Base-by-base conservation (phyloP, 1,140 invertebrate genomes). In the Sesamia nonagrioides region DNA sequence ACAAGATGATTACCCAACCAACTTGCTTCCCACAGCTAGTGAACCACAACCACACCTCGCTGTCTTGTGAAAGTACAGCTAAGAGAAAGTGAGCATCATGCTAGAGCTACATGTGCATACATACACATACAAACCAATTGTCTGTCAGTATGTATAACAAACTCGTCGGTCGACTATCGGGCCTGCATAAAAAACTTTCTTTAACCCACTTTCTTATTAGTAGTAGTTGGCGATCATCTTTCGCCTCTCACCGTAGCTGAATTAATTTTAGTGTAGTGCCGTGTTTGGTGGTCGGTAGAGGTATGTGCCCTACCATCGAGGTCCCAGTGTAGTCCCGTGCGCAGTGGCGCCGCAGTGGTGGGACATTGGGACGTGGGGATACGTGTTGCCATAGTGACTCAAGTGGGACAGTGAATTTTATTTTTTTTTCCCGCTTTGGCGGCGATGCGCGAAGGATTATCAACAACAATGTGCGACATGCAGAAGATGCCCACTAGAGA, bases 81-180 rank as follows among this genome's bases (percentile, higher is more conserved):
- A 94, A 94, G 92, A 95, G 93, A 95, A 95, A 95, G 93, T 95
- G 89, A 94, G 89, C 75, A 91, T 89, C 90, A 92, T 78, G 87
- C 88, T 90, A 93, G 84, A 88, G 81, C 85, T 82, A 84, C 84
- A 86, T 82, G 78, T 82, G 79, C 81, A 86, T 81, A 84, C 86
- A 88, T 87, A 84, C 83, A 84, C 83, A 84, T 82, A 84, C 82
- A 90, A 82, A 82, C 81, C 84, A 84, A 85, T 85, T 88, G 83
- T 80, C 78, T 68, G 84, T 71, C 79, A 86, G 84, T 88, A 89
- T 86, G 88, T 92, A 88, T 87, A 89, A 85, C 86, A 80, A 89
- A 89, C 89, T 89, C 78, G 88, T 87, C 84, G 75, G 89, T 91
- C 84, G 84, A 92, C 85, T 91, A 88, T 89, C 85, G 84, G 81